Base-by-base conservation (phyloP, 2,797 vertebrate genomes). In the Helicolenus hilgendorfi region DNA sequence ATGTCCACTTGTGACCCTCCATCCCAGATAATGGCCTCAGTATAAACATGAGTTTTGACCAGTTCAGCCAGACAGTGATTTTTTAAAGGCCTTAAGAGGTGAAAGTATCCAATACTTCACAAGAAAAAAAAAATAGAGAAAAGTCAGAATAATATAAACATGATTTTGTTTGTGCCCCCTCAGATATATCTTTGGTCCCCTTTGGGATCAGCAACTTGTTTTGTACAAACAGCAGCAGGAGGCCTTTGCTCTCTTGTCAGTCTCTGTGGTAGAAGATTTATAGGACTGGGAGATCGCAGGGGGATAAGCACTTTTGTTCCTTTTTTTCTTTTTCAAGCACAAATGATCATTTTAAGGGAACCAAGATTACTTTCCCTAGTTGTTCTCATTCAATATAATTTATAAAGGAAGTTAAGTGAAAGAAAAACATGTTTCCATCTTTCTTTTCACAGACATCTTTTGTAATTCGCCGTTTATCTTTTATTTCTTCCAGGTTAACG, bases 401-500 rank as follows among this genome's bases (percentile, higher is more conserved):
- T 56, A 13, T 33, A 14, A 35, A 27, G 3, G 18, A 35, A 2
- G 6, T 71, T 38, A 11, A 49, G 8, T 58, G 7, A 81, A 64
- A 38, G 8, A 36, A 49, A 14, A 41, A 2, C 13, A 53, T 11
- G 2, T 27, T 53, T 7, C 0, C 4, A 14, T 55, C 15, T 33
- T 9, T 64, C n/a, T 69, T 14, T 31, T 67, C 18, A 53, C 10
- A 15, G 0, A 41, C 22, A 14, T 29, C 6, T n/a, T 73, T 71
- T 69, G 3, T 53, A 63, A 58, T 63, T 38, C 1, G 1, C 7
- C n/a, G 26, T 68, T 64, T 55, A 7, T 35, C 2, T 74, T 59
- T 18, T 13, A 0, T 26, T 94, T 91, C 81, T 65, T 29, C 29
- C 94, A 99, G 99, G 98, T 96, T 89, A 98, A 97, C 94, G 96